Conservation (phyloP, 2,888 invertebrate species). For the Cacoxenus indagator region DNA sequence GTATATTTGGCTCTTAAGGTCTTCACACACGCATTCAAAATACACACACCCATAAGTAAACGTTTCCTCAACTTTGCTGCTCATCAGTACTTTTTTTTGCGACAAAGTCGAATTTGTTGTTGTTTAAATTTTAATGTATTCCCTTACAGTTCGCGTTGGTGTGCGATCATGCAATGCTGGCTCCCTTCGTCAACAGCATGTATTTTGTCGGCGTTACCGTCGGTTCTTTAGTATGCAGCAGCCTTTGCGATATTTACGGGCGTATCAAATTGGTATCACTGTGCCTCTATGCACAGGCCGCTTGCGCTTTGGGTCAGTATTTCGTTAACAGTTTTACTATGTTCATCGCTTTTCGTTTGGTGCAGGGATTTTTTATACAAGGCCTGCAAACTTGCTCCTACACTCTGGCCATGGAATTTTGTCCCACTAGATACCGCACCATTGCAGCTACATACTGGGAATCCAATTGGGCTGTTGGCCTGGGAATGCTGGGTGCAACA, state of each 20-base stretch:
- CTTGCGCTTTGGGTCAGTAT: slow-evolving; percentile 50
- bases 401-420: slow-evolving; percentile 72
- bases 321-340: slow-evolving; percentile 59
- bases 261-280: slow-evolving; percentile 69
- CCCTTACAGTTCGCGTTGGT: slow-evolving; percentile 66
- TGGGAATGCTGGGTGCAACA: slow-evolving; percentile 69
- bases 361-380: slow-evolving; percentile 72
- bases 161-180: slow-evolving; percentile 66
- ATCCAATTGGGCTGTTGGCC: slow-evolving; percentile 71
- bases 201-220: slow-evolving; percentile 70
- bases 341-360: slow-evolving; percentile 67
- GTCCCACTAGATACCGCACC: slow-evolving; percentile 70
- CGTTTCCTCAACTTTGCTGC: too few species aligned
- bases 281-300: slow-evolving; percentile 69
- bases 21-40: too few species aligned
- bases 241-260: slow-evolving; percentile 70
- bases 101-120: background rate
- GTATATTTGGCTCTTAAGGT: too few species aligned
- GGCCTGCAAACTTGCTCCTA: slow-evolving; percentile 73
- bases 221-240: slow-evolving; percentile 70
- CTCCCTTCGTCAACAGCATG: slow-evolving; percentile 61
- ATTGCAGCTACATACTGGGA: slow-evolving; percentile 71
- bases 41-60: too few species aligned
- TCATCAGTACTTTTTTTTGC: background rate
- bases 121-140: background rate